Percentiles rank a stretch among this genome's conserved stretches.
These are phyloP conservation scores for Sebastiscus albofasciatus DNA, from an alignment of 2,797 vertebrate species.

Conservation along the genomic window DNA sequence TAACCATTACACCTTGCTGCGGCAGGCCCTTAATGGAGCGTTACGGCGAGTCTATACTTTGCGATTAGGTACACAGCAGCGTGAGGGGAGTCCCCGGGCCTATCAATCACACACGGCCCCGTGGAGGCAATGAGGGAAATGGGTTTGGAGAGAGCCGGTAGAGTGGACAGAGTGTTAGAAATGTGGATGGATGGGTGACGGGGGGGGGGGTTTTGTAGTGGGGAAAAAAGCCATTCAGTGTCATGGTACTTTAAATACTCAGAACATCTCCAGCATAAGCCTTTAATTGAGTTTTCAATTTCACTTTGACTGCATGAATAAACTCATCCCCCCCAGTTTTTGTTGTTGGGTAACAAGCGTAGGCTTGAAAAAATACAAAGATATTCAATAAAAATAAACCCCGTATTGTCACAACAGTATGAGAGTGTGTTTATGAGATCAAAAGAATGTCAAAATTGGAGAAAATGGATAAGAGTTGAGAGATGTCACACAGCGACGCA, in stretches of 20 bases:
- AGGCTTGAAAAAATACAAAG: background rate
- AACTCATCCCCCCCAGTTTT: constrained; percentile 17
- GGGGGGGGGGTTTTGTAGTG: constrained; percentile 1
- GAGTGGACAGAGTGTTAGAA: constrained; percentile 46
- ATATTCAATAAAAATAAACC: constrained; percentile 10
- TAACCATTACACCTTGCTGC: constrained; percentile 73
- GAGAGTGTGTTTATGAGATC: constrained; percentile 8
- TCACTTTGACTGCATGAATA: constrained; percentile 25
- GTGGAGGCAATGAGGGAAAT: constrained; percentile 69
- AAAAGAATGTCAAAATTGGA: constrained; percentile 16
- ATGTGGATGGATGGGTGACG: constrained; percentile 54
- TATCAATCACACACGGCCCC: constrained; percentile 77
- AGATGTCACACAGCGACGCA: constrained; percentile 27
- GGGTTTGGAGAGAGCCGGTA: constrained; percentile 54
- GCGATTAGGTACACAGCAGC: constrained; percentile 71
- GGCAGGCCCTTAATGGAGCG: constrained; percentile 74
- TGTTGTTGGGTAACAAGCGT: constrained; percentile 36
- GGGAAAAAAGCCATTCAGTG: constrained; percentile 17
- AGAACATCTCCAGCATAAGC: constrained; percentile 18
- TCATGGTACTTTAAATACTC: constrained; percentile 22
- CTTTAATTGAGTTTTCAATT: constrained; percentile 57
- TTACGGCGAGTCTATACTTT: constrained; percentile 68
- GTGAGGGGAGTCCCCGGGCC: constrained; percentile 63
- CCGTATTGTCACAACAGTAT: background rate
- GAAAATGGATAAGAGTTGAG: constrained; percentile 9